Base-by-base conservation (phyloP, 2,888 invertebrate genomes). In the Charanyca ferruginea region DNA sequence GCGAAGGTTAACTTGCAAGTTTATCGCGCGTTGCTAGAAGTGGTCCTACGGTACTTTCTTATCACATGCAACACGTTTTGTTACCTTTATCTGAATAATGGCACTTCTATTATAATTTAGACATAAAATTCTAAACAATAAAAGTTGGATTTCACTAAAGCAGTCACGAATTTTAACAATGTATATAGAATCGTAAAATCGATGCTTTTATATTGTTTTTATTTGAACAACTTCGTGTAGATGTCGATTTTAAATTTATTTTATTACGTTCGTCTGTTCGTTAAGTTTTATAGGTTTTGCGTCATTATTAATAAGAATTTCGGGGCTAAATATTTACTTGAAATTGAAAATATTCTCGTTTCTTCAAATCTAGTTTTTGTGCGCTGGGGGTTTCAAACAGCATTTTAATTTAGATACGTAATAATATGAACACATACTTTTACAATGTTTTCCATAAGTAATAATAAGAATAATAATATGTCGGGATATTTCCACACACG, bases 81-180 rank as follows among this genome's bases (percentile, higher is more conserved):
- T 54, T 54, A 23, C 58, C 22, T 49, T 47, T 55, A 66, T 79
- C 23, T 35, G 11, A 49, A 70, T 64, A 79, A 75, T 66, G 54
- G 41, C 60, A 58, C 48, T 79, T 60, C 16, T 74, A 78, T 79
- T 66, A 69, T 83, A 77, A 80, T 80, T 67, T 74, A 80, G 83
- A 82, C 83, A 74, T 81, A 75, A 80, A 69, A 75, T 25, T 49
- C 47, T 45, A 51, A 64, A 78, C 59, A 80, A 75, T 77, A 77
- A 83, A 82, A 80, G n/a, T 63, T 42, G 52, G 16, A 59, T 77
- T 66, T 73, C 72, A 77, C 65, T 68, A 64, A 70, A 77, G 58
- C 53, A 68, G 49, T 63, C 55, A 69, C 71, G 70, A 77, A 75
- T 77, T 64, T 48, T 48, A 71, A 70, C 67, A 71, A 58, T 62